Base-by-base conservation (phyloP, 2,113 vertebrate species). In the Anolis sagrei region DNA sequence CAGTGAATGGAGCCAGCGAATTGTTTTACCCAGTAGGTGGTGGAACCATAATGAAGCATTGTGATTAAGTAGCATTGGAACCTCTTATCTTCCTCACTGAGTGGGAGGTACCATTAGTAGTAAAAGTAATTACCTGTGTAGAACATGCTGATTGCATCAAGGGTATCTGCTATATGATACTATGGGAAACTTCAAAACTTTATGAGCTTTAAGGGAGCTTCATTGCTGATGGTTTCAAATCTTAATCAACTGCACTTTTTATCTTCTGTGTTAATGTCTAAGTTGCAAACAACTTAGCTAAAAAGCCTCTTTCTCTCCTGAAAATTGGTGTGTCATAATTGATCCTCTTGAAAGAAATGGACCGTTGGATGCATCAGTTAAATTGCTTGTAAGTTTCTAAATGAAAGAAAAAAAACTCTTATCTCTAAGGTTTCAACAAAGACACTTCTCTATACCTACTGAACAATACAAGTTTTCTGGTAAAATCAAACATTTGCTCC, bases 101-200 rank as follows among this genome's bases (percentile, higher is more conserved):
- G 96, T 96, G 96, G 96, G 96, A 97, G 97, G 97, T 96, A 96
- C 97, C 95, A 97, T 97, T 96, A 97, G 97, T 97, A 97, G 97
- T 98, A 97, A 97, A 98, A 98, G 97, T 97, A 98, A 97, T 97
- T 97, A 97, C 96, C 95, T 97, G 94, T 97, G 97, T 94, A 89
- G 95, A 95, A 94, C 91, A 81, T 90, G 85, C 94, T 98, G 96
- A 97, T 96, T 97, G 95, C 93, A 92, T 95, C 92, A 93, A 97
- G 96, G 96, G 95, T 97, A 75, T 80, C 97, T 97, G 93, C 97
- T 95, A 93, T 82, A 86, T 19, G 76, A 82, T 91, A 90, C 86
- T 74, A 84, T 90, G 91, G 93, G 81, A 89, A 86, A 89, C 92
- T 87, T 94, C 95, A 90, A 92, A 51, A 81, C 92, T 92, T 96